phyloP scores from a whole-genome alignment of 1,140 invertebrate species.

The Hycleus cichorii region DNA sequence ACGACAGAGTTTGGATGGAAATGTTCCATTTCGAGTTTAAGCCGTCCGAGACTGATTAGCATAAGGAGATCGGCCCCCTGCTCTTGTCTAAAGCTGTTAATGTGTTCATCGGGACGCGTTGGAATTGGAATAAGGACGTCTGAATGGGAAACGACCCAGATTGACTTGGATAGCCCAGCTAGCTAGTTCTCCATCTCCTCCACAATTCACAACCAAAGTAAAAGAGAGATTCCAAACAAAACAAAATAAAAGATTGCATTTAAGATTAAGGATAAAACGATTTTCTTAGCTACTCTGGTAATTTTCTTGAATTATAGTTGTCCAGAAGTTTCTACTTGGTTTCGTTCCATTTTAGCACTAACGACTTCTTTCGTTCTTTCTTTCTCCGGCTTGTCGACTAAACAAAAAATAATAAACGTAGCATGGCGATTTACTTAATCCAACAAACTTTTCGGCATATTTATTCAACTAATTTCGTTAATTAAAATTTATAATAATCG shows the following conservation, averaged over 20 bases:
- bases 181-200: not conserved
- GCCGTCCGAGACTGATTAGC: constrained; percentile 27
- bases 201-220: not conserved
- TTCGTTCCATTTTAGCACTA: constrained; percentile 10
- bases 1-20: too few relatives aligned
- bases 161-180: constrained; percentile 24
- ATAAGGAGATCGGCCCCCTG: constrained; percentile 26
- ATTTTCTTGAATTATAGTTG: constrained; percentile 31
- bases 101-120: constrained; percentile 28
- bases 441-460: not conserved
- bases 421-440: not conserved
- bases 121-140: constrained; percentile 21
- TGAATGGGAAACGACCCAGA: constrained; percentile 23
- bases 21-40: constrained; percentile 6
- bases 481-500: too few relatives aligned
- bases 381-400: not conserved
- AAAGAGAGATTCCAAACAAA: constrained; percentile 17
- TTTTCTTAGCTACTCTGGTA: constrained; percentile 20
- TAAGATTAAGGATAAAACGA: constrained; percentile 30
- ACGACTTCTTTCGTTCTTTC: not conserved
- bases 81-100: constrained; percentile 29
- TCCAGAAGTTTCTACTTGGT: constrained; percentile 23
- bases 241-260: constrained; percentile 33
- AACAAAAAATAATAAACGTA: not conserved
- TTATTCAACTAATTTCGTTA: constrained; percentile 1